A percentile compares a stretch with the other conserved stretches of the same genome.
Evolutionary conservation across 2,797 vertebrate genomes (phyloP).

Genomic region (Petrocephalus schoutedeni): DNA sequence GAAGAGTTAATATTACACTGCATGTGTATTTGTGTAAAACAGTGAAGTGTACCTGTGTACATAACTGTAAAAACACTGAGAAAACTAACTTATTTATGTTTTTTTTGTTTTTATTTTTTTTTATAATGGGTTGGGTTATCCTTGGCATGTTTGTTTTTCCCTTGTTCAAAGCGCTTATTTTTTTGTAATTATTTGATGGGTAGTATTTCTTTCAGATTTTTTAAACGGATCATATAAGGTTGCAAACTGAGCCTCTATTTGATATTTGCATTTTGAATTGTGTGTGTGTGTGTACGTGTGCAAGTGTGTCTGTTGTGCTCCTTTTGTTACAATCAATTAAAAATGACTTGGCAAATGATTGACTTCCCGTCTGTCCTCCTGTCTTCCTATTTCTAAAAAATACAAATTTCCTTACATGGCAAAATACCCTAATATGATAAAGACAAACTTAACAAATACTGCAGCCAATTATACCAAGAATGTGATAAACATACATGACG

Average conservation of each 20-base stretch:
- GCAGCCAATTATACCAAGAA: background rate
- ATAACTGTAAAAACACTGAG: slow-evolving; percentile 96
- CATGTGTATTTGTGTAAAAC: slow-evolving; percentile 70
- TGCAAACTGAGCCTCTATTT: slow-evolving; percentile 97
- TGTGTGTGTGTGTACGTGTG: slow-evolving; percentile 48
- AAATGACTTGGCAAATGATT: slow-evolving; percentile 67
- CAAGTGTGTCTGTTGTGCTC: background rate
- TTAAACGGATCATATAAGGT: slow-evolving; percentile 65
- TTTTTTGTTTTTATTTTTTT: slow-evolving; percentile 80
- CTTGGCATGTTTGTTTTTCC: slow-evolving; percentile 66
- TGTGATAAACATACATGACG: background rate
- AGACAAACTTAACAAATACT: background rate
- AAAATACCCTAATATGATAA: background rate
- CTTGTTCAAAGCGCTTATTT: slow-evolving; percentile 79
- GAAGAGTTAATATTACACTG: slow-evolving; percentile 51
- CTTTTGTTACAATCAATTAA: slow-evolving; percentile 77
- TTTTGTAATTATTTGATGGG: slow-evolving; percentile 62
- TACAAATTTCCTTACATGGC: background rate
- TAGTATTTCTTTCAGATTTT: slow-evolving; percentile 64
- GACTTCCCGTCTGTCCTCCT: background rate
- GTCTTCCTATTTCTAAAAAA: background rate
- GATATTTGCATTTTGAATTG: slow-evolving; percentile 74
- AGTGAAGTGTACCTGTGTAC: slow-evolving; percentile 69
- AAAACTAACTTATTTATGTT: slow-evolving; percentile 99
- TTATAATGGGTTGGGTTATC: slow-evolving; percentile 77